A percentile compares a stretch with the other conserved stretches of the same genome.
phyloP scores from a whole-genome alignment of 2,888 invertebrate species.

The Malachius bipustulatus region DNA sequence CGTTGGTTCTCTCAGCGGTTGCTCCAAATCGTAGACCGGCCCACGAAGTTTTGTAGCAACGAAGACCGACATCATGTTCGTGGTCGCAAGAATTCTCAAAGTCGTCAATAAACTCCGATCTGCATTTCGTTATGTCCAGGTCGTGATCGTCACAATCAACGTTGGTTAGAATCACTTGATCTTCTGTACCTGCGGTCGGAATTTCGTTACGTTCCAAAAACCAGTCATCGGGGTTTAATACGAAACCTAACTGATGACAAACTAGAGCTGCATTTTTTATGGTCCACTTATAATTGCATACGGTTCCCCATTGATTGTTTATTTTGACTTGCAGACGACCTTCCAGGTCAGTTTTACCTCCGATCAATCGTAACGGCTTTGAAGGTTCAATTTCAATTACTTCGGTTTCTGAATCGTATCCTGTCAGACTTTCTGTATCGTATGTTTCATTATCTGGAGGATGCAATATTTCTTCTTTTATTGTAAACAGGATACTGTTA shows the following conservation, averaged over 20 bases:
- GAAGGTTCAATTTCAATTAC: slow-evolving; percentile 49
- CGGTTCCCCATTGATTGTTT: slow-evolving; percentile 88
- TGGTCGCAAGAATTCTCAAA: slow-evolving; percentile 84
- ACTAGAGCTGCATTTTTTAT: slow-evolving; percentile 82
- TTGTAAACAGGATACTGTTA: slow-evolving; percentile 65
- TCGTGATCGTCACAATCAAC: slow-evolving; percentile 87
- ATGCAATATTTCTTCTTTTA: slow-evolving; percentile 63
- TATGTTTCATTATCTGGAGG: slow-evolving; percentile 50
- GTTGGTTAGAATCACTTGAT: slow-evolving; percentile 70
- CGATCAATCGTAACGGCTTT: slow-evolving; percentile 66
- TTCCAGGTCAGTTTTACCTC: slow-evolving; percentile 69
- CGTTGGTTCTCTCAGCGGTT: slow-evolving; percentile 71
- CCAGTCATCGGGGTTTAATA: slow-evolving; percentile 88
- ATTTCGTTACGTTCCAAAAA: slow-evolving; percentile 70
- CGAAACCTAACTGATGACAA: slow-evolving; percentile 89
- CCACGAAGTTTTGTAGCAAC: slow-evolving; percentile 88
- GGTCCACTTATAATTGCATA: slow-evolving; percentile 95
- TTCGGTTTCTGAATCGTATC: slow-evolving; percentile 42
- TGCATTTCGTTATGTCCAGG: slow-evolving; percentile 77
- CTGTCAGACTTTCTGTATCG: slow-evolving; percentile 43
- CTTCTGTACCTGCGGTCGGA: slow-evolving; percentile 63
- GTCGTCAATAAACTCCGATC: slow-evolving; percentile 60
- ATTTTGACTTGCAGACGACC: slow-evolving; percentile 80
- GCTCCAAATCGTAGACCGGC: slow-evolving; percentile 86
- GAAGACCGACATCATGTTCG: slow-evolving; percentile 76